Evolutionary conservation across 2,113 vertebrate species (phyloP), one percentile per base, ranked within the genome.

Genomic region (Nansenia antarctica): DNA sequence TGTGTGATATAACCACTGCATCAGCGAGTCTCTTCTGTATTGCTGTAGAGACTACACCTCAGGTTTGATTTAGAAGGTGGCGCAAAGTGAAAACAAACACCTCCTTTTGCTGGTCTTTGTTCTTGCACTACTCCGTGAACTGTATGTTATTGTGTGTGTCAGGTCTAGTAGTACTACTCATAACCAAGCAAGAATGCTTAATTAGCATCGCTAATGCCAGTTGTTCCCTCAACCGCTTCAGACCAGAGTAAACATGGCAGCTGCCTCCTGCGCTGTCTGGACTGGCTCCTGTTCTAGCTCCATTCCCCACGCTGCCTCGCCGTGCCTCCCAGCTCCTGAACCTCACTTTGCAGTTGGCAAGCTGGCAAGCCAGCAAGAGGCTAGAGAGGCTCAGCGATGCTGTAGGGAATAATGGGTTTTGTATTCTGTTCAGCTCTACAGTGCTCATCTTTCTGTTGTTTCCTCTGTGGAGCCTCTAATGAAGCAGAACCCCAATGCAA

Each of bases 331-430:
- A n/a, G 49, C 49, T 20, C 20, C 4, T 2, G 2, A 9, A 20
- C 49, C 18, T 24, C 8, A 3, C 49, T 53, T 5, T 5, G 35
- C 5, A 37, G 35, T 37, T 22, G 45, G 45, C n/a, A 20, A 71
- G 55, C n/a, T 2, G 27, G 9, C 5, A 27, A 27, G 32, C 14
- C 45, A 27, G 14, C 54, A 29, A 14, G 26, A 49, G 45, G 11
- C 15, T n/a, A 9, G 30, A 35, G 39, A 69, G 58, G 11, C 18
- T n/a, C 59, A 20, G 12, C 9, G 24, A 72, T 49, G 75, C 73
- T 80, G 68, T 70, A 53, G 81, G 79, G 64, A 72, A 75, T 77
- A 65, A 9, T 75, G 79, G 69, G 63, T 58, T 84, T 78, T 81
- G 72, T 65, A 64, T 60, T 61, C 24, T 77, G 57, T 52, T 61